Base-by-base conservation (phyloP, 2,113 vertebrate genomes). In the Mugil cephalus region DNA sequence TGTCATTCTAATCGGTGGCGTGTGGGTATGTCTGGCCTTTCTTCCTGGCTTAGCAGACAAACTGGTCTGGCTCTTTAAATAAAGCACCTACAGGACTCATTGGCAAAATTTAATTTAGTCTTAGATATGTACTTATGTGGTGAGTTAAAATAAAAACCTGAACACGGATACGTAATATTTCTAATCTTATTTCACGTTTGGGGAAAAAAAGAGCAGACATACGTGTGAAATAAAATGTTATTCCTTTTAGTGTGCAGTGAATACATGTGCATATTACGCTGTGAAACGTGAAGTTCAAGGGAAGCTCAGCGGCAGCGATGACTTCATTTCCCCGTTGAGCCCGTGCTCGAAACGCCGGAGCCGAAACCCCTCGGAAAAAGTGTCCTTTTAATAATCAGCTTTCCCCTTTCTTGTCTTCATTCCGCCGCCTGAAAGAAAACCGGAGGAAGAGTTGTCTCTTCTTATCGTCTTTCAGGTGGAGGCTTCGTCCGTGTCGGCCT, bases 401-500 rank as follows among this genome's bases (percentile, higher is more conserved):
- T 64, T 53, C 39, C 64, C 46, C 21, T 13, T 3, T 63, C 43
- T 35, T 39, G 14, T 40, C 63, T 66, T 74, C 46, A 42, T 72
- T 69, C 52, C 21, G 61, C 40, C 62, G 71, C 82, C 78, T 84
- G 75, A 77, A 74, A 80, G 61, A 86, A 83, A 30, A 30, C 24
- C 17, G 42, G 17, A 70, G 38, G 21, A 10, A 36, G 67, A 55
- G 45, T 76, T 43, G 35, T 82, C 66, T 60, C 40, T 21, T 55
- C 55, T 83, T 62, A 73, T 75, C 34, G 24, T 79, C 58, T 71
- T 70, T 67, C 64, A 10, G 56, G 69, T 50, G 66, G 38, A 79
- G 61, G 74, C 61, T 86, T 76, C 74, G 80, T 78, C 69, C 48
- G 70, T 47, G 76, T 84, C 68, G 63, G 82, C 47, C 71, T 71